phyloP scores from a whole-genome alignment of 2,113 vertebrate species.

The Indri indri region DNA sequence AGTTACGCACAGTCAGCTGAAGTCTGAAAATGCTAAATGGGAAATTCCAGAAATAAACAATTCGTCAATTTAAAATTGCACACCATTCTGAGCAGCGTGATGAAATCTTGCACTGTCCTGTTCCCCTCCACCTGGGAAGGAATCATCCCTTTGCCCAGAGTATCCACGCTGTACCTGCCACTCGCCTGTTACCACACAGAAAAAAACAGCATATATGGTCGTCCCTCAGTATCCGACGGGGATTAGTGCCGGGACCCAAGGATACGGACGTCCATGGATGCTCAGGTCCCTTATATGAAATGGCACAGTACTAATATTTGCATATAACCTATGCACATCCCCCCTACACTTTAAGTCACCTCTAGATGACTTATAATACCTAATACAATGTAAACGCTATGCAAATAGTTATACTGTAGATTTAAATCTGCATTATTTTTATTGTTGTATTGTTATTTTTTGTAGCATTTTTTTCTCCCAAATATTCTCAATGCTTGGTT shows the following conservation, averaged over 20 bases:
- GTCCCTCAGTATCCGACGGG: not conserved
- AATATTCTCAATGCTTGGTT: not conserved
- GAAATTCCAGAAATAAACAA: not conserved
- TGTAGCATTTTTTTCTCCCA: no score
- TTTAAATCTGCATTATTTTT: not conserved
- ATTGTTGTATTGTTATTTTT: not conserved
- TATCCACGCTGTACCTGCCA: no score
- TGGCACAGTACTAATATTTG: not conserved
- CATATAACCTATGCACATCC: not conserved
- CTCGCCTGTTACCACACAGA: not conserved
- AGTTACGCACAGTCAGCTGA: not conserved
- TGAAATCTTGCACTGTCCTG: accelerated
- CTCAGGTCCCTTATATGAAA: not conserved
- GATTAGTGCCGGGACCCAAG: not conserved
- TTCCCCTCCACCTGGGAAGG: not conserved
- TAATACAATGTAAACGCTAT: no score
- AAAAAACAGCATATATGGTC: not conserved
- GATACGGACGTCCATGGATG: not conserved
- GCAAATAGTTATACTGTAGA: not conserved
- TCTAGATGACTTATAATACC: no score
- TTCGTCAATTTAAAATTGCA: not conserved
- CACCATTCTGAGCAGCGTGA: not conserved
- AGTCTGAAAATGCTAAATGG: not conserved
- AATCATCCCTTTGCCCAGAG: not conserved
- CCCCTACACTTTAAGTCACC: not conserved